These are phyloP conservation scores for Bibio marci DNA, from an alignment of 2,888 invertebrate species.

Conservation along the genomic window DNA sequence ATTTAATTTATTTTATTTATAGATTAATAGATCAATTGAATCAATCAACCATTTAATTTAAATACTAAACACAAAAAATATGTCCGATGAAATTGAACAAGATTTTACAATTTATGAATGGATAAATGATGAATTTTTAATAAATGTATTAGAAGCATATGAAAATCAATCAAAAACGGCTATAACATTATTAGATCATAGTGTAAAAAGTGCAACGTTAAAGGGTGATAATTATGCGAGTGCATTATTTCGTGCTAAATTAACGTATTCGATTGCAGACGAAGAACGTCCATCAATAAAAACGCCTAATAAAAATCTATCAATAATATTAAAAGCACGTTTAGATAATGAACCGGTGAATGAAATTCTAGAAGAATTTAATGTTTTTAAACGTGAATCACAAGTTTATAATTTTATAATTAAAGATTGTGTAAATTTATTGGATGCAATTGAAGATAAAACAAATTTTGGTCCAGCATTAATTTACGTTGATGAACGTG, in stretches of 20 bases:
- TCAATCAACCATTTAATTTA: too few relatives aligned
- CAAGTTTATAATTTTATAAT: constrained; percentile 15
- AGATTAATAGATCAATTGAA: too few relatives aligned
- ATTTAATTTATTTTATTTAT: too few relatives aligned
- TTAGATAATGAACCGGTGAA: constrained; percentile 14
- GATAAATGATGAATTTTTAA: background rate
- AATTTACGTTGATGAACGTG: constrained; percentile 16
- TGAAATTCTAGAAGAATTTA: constrained; percentile 16
- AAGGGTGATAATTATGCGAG: constrained; percentile 24
- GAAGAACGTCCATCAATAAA: background rate
- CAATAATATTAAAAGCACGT: constrained; percentile 17
- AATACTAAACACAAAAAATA: too few relatives aligned
- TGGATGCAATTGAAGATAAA: constrained; percentile 13
- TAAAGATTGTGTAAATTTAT: constrained; percentile 11
- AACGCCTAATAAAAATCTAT: constrained; percentile 6
- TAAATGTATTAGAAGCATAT: background rate
- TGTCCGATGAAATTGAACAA: too few relatives aligned
- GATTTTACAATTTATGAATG: background rate
- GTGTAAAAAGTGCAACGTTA: constrained; percentile 6
- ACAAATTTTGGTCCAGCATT: constrained; percentile 17
- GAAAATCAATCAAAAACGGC: background rate
- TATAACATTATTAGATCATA: background rate
- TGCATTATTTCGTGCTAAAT: constrained; percentile 24
- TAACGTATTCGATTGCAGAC: constrained; percentile 14
- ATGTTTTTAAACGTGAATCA: constrained; percentile 16